Percentiles rank a stretch among this genome's conserved stretches.
Conservation (phyloP, 1,140 invertebrate genomes). For the Bombus affinis region DNA sequence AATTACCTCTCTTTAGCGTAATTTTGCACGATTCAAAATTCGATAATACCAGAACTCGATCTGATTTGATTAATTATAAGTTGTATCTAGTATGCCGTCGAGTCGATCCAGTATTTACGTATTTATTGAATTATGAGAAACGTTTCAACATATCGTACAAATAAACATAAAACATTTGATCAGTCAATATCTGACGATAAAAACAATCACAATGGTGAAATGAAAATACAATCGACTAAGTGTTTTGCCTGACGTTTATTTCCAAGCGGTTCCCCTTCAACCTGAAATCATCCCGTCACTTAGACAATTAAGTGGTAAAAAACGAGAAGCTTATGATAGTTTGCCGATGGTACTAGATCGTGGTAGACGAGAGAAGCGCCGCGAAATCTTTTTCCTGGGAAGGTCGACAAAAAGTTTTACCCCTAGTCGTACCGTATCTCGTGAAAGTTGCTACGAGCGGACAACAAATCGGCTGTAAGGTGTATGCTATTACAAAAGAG, state of each 20-base stretch:
- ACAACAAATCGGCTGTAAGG: conserved; percentile 67
- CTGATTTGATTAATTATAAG: conserved; percentile 49
- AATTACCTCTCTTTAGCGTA: conserved; percentile 38
- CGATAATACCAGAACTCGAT: conserved; percentile 27
- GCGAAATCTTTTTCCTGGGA: conserved; percentile 41
- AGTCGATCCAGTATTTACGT: not conserved
- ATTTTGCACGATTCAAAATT: not conserved
- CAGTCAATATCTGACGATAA: not conserved
- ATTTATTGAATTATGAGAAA: not conserved
- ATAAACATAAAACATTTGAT: not conserved
- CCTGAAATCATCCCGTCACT: too few relatives aligned
- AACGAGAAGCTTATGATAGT: not conserved
- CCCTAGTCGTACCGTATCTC: conserved; percentile 66
- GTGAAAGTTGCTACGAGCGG: conserved; percentile 51
- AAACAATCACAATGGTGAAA: not conserved
- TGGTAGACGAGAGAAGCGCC: not conserved
- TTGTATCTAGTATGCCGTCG: not conserved
- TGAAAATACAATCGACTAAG: not conserved
- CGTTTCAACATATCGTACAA: too few relatives aligned
- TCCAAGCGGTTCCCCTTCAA: not conserved
- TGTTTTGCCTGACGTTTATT: not conserved
- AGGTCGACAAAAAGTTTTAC: conserved; percentile 55
- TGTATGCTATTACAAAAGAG: conserved; percentile 62
- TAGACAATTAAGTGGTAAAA: not conserved
- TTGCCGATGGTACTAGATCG: not conserved